A percentile compares a stretch with the other conserved stretches of the same genome.
These are phyloP conservation scores for Drosophila miranda DNA, from an alignment of 1,140 invertebrate species.

Conservation along the genomic window DNA sequence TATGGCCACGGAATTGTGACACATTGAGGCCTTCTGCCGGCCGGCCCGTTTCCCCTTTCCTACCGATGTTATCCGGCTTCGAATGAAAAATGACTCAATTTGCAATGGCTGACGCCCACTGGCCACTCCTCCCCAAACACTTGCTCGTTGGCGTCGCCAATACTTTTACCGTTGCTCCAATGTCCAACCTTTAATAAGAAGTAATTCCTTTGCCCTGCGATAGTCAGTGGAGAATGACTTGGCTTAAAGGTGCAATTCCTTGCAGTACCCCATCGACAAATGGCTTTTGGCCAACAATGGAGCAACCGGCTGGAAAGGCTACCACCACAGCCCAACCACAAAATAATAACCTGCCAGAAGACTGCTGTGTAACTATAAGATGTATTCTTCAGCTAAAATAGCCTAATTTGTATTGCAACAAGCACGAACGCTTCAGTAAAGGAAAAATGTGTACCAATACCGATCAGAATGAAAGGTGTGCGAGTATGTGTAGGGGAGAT, in stretches of 20 bases:
- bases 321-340: neutral
- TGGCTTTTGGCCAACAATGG: slow-evolving; percentile 38
- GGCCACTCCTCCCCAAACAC: neutral
- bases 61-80: slow-evolving; percentile 28
- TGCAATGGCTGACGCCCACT: slow-evolving; percentile 44
- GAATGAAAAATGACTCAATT: slow-evolving; percentile 77
- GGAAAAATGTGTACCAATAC: no score
- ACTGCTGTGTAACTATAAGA: no score
- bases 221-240: slow-evolving; percentile 59
- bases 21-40: slow-evolving; percentile 54
- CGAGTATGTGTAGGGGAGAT: neutral
- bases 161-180: slow-evolving; percentile 17
- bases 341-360: slow-evolving; percentile 11
- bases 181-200: slow-evolving; percentile 57
- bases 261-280: slow-evolving; percentile 65
- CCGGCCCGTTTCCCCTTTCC: slow-evolving; percentile 8
- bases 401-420: no score
- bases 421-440: no score
- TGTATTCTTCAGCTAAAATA: no score
- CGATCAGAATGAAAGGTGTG: neutral
- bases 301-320: slow-evolving; percentile 39
- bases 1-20: slow-evolving; percentile 52
- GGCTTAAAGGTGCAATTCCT: slow-evolving; percentile 64
- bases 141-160: slow-evolving; percentile 11
- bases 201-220: slow-evolving; percentile 48